These are phyloP conservation scores for Antedon mediterranea DNA, from an alignment of 53 echinoderm and acorn worm genomes.

Conservation along the genomic window DNA sequence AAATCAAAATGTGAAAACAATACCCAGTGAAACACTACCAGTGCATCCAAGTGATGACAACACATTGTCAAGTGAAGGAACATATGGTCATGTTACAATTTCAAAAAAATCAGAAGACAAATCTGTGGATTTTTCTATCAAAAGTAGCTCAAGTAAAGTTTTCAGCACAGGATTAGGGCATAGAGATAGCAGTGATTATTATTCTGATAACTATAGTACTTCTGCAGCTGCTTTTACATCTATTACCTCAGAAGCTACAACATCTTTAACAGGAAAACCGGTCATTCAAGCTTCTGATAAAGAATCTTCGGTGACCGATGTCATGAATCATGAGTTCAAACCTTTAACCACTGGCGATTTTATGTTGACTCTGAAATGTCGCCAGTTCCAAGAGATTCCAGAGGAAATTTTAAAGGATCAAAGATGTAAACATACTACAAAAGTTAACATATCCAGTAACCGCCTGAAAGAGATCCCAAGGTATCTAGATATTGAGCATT, in stretches of 20 bases:
- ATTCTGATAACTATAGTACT: neutral
- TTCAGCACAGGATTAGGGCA: neutral
- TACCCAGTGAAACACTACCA: no score
- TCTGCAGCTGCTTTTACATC: neutral
- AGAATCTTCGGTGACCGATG: neutral
- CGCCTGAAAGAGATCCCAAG: neutral
- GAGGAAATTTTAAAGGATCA: neutral
- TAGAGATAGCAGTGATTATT: neutral
- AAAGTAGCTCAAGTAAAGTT: neutral
- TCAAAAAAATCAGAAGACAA: neutral
- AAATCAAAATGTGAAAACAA: no score
- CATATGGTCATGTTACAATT: neutral
- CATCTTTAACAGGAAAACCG: neutral
- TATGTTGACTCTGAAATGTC: neutral
- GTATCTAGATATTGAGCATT: neutral
- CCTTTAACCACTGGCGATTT: neutral
- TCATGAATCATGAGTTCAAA: neutral
- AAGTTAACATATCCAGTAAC: neutral
- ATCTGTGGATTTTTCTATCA: neutral
- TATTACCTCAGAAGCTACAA: neutral
- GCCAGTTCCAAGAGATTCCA: neutral
- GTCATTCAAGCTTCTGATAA: neutral
- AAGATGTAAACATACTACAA: neutral
- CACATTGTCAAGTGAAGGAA: neutral
- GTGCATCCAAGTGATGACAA: neutral